Base-by-base conservation (phyloP, 2,113 vertebrate genomes). In the Gracilinanus agilis region DNA sequence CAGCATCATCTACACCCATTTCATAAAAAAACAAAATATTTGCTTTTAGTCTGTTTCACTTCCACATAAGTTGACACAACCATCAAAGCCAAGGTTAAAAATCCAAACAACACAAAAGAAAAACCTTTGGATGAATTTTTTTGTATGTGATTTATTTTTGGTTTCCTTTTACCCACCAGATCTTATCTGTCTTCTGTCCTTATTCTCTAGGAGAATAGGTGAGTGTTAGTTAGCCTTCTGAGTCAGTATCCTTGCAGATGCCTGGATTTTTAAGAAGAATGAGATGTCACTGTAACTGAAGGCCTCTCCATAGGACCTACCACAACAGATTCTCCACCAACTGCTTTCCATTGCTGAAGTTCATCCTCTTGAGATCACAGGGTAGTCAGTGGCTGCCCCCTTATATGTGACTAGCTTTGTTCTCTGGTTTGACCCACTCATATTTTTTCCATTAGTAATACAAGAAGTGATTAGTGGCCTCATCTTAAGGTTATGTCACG, bases 41-140 rank as follows among this genome's bases (percentile, higher is more conserved):
- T 96, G 97, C 34, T 92, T 98, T 96, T 93, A 54, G 94, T 96
- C 95, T 96, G 95, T 93, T 97, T 97, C 97, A 96, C 96, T 96
- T 98, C 94, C 96, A 89, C 91, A 44, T 75, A 89, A 94, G 97
- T 98, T 97, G 95, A 94, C 55, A 53, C 55, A 92, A 95, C 58
- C 58, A 3, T 58, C 29, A 24, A 34, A 3, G 54, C 56, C 5
- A 34, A 25, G 40, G 53, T 44, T 93, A 97, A 90, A 90, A 96
- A 90, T 94, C 92, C 92, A 94, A 91, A 89, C 96, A 97, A 90
- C 49, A 94, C 16, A 61, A 53, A 56, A 21, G 24, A 55, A 96
- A 91, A 92, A 58, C 54, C n/a, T 58, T 92, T 53, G 53, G 54
- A 34, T 54, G 55, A 94, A 56, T 91, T 44, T 44, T 89, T 96